Evolutionary conservation across 1,140 invertebrate genomes (phyloP).

Genomic region (Muscidifurax raptorellus): DNA sequence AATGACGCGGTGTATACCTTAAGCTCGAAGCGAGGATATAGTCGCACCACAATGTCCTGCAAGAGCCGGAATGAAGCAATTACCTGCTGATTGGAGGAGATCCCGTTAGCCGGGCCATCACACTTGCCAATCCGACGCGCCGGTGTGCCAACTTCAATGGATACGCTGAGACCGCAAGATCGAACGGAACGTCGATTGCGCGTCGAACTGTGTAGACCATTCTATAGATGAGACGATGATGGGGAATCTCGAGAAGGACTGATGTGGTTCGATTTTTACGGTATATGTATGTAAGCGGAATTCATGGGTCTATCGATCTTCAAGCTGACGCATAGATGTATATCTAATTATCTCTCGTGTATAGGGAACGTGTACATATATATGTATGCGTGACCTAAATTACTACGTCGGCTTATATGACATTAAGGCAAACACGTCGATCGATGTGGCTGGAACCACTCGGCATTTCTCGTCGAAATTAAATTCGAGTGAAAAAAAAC

Average conservation of each 20-base stretch:
- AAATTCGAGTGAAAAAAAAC: background rate
- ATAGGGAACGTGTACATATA: no score
- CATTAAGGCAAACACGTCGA: no score
- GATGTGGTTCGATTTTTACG: no score
- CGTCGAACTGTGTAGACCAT: slow-evolving; percentile 2
- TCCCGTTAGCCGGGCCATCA: slow-evolving; percentile 43
- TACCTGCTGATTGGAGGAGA: slow-evolving; percentile 64
- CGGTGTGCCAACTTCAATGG: slow-evolving; percentile 60
- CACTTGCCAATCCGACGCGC: slow-evolving; percentile 44
- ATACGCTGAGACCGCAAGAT: slow-evolving; percentile 60
- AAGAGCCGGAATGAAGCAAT: slow-evolving; percentile 60
- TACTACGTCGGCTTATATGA: no score
- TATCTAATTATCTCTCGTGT: no score
- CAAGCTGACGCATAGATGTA: no score
- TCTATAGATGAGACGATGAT: background rate
- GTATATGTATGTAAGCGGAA: no score
- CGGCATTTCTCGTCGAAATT: no score
- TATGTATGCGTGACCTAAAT: no score
- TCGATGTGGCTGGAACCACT: no score
- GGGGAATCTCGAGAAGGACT: background rate
- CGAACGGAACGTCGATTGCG: slow-evolving; percentile 57
- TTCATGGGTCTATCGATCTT: no score
- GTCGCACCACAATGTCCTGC: slow-evolving; percentile 54
- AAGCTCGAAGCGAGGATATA: background rate
- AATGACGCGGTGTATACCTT: background rate